phyloP scores from a whole-genome alignment of 64 coral and sea anemone species.

The Stichodactyla helianthus region DNA sequence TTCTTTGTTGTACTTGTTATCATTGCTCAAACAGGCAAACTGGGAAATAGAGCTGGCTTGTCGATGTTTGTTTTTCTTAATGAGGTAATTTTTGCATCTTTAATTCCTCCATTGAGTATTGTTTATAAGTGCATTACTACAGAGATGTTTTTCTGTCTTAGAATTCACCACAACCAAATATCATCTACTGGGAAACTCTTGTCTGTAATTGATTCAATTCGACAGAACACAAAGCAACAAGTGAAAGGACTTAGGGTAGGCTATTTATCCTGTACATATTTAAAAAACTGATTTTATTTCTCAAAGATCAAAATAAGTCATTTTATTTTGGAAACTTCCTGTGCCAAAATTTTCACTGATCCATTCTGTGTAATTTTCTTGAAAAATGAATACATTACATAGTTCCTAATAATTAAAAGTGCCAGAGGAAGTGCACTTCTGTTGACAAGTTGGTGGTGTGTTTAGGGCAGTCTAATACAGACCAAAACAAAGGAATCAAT shows the following conservation, averaged over 20 bases:
- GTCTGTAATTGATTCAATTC: constrained; percentile 72
- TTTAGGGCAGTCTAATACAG: too few relatives aligned
- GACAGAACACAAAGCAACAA: constrained; percentile 60
- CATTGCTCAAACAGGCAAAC: constrained; percentile 28
- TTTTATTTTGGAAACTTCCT: too few relatives aligned
- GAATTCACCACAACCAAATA: constrained; percentile 89
- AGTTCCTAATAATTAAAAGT: too few relatives aligned
- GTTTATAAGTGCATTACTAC: not conserved
- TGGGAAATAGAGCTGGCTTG: constrained; percentile 88
- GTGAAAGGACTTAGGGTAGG: constrained; percentile 77
- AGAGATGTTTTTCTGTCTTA: constrained; percentile 3
- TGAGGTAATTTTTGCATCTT: constrained; percentile 43
- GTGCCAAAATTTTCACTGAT: too few relatives aligned
- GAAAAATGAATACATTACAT: too few relatives aligned
- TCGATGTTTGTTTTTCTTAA: constrained; percentile 84
- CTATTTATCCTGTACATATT: not conserved
- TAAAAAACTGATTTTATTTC: too few relatives aligned
- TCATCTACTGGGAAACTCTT: constrained; percentile 54
- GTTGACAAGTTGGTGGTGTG: too few relatives aligned
- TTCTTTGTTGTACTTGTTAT: not conserved
- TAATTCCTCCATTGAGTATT: not conserved
- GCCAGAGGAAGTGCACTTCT: too few relatives aligned
- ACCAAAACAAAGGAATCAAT: too few relatives aligned
- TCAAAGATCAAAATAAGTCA: too few relatives aligned
- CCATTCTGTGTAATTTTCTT: too few relatives aligned